phyloP scores from a whole-genome alignment of 2,888 invertebrate genomes.

The Tenodera sinensis region DNA sequence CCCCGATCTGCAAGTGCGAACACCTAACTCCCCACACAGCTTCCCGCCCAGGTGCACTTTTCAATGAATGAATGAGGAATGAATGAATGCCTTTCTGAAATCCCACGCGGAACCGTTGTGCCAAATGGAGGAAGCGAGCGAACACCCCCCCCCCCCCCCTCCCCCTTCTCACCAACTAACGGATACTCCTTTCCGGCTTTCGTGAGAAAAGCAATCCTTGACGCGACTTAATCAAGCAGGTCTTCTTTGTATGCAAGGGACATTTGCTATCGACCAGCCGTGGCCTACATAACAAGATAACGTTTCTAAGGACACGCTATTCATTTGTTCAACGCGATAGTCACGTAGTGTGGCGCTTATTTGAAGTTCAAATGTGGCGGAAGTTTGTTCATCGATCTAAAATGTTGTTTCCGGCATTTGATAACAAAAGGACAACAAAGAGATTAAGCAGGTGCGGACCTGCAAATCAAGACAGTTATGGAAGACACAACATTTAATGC shows the following conservation, averaged over 20 bases:
- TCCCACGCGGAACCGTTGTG: neutral
- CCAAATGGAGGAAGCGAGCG: neutral
- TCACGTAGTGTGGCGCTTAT: too few relatives aligned
- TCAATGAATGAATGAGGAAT: neutral
- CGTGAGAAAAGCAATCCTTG: neutral
- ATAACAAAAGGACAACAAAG: too few relatives aligned
- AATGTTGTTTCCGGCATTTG: too few relatives aligned
- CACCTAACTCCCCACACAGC: neutral
- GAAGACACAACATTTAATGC: too few relatives aligned
- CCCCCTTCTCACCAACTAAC: neutral
- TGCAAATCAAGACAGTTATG: too few relatives aligned
- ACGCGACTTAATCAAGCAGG: neutral
- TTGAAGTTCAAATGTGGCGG: too few relatives aligned
- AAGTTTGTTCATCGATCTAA: too few relatives aligned
- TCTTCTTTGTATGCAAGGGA: neutral
- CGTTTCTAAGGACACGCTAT: too few relatives aligned
- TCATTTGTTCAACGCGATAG: too few relatives aligned
- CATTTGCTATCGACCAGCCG: neutral
- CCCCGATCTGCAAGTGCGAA: neutral
- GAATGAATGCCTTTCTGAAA: neutral
- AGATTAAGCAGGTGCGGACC: too few relatives aligned
- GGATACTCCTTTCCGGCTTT: neutral
- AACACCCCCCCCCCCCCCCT: neutral
- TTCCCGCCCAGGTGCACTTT: neutral
- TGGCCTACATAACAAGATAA: neutral